These are phyloP conservation scores for Galago senegalensis DNA, from an alignment of 2,797 vertebrate genomes.

Conservation along the genomic window DNA sequence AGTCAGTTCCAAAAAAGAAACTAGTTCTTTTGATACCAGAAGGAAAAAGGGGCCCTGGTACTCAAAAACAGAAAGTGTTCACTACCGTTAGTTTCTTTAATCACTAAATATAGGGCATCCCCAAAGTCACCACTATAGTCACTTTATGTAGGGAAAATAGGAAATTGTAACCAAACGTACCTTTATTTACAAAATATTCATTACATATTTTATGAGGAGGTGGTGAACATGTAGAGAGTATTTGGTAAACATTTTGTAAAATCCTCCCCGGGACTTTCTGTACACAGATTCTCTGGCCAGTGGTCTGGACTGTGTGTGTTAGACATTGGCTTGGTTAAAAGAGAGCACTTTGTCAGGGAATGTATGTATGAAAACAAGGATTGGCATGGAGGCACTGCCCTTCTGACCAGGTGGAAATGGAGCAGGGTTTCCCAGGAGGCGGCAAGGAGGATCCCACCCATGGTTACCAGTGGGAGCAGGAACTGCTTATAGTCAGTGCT, in stretches of 20 bases:
- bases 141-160: too few relatives aligned
- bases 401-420: not conserved
- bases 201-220: too few relatives aligned
- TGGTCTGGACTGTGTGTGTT: not conserved
- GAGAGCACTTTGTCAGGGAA: not conserved
- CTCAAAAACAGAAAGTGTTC: not conserved
- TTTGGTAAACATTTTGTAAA: too few relatives aligned
- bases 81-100: constrained; percentile 15
- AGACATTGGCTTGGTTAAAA: not conserved
- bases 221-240: too few relatives aligned
- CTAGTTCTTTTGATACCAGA: not conserved
- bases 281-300: not conserved
- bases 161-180: too few relatives aligned
- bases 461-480: not conserved
- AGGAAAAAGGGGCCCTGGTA: not conserved
- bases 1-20: constrained; percentile 37
- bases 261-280: not conserved
- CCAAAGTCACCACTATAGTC: too few relatives aligned
- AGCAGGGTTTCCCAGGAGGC: not conserved
- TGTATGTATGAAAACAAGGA: not conserved
- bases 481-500: not conserved
- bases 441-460: not conserved
- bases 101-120: not conserved
- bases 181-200: too few relatives aligned
- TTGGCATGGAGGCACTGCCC: not conserved